Evolutionary conservation across 1,140 invertebrate genomes (phyloP).

Genomic region (Drosophila pectinifera): DNA sequence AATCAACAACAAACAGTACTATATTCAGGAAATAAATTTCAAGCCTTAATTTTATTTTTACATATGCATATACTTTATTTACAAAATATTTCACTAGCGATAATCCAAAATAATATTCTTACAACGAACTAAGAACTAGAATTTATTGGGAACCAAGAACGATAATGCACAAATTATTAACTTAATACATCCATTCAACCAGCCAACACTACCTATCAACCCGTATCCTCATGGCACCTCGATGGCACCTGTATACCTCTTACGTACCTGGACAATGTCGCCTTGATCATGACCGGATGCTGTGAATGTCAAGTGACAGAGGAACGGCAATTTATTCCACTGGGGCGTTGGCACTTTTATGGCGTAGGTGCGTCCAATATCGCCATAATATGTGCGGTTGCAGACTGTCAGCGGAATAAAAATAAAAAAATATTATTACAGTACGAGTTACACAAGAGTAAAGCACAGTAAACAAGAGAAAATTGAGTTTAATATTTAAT

Average conservation of each 20-base stretch:
- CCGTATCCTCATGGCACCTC: not conserved
- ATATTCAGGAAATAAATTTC: no score
- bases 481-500: no score
- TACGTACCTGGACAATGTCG: conserved; percentile 91
- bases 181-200: not conserved
- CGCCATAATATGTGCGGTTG: conserved; percentile 95
- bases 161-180: not conserved
- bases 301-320: conserved; percentile 95
- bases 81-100: no score
- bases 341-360: conserved; percentile 89
- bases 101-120: no score
- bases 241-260: not conserved
- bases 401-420: conserved; percentile 87
- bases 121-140: not conserved
- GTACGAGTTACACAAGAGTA: not conserved
- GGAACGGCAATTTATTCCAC: conserved; percentile 91
- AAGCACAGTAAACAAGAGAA: not conserved
- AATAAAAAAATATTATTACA: conserved; percentile 9
- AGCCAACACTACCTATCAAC: not conserved
- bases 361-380: conserved; percentile 92
- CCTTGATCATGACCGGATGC: conserved; percentile 93
- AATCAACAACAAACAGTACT: no score
- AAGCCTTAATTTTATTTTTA: no score
- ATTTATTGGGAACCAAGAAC: not conserved
- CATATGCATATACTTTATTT: no score